These are phyloP conservation scores for Steinernema feltiae DNA, from an alignment of 1,140 invertebrate species.

Conservation along the genomic window DNA sequence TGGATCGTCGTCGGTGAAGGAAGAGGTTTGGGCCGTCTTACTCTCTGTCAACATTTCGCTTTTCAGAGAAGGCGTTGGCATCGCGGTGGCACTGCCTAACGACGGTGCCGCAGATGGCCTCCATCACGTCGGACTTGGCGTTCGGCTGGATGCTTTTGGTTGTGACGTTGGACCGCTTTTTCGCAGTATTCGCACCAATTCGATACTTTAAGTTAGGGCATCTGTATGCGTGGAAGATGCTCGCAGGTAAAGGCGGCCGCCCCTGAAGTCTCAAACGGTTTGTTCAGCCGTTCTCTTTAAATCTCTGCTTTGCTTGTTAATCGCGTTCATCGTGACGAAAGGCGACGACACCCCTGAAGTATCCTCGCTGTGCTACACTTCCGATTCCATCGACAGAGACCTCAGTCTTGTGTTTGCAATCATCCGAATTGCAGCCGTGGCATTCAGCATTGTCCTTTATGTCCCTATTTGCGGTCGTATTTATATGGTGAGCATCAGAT, in stretches of 20 bases:
- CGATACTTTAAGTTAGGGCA: background rate
- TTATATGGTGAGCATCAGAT: background rate
- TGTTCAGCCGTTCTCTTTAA: background rate
- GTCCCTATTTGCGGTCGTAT: background rate
- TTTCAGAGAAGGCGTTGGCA: background rate
- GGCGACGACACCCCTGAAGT: background rate
- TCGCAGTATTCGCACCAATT: background rate
- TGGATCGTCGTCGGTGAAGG: background rate
- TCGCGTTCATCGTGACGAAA: background rate
- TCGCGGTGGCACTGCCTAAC: constrained; percentile 6
- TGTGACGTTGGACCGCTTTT: background rate
- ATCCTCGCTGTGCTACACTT: background rate
- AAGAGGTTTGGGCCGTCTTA: background rate
- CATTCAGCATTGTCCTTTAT: background rate
- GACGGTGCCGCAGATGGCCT: background rate
- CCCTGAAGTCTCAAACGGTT: background rate
- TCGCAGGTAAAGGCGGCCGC: too few relatives aligned
- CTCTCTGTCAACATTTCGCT: background rate
- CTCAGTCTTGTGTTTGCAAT: background rate
- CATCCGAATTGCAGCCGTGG: background rate
- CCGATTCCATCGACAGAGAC: background rate
- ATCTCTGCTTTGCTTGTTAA: background rate
- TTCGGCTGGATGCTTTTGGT: constrained; percentile 4
- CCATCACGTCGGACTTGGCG: background rate
- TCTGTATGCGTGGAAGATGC: background rate